These are phyloP conservation scores for Drosophila bifasciata DNA, from an alignment of 1,140 invertebrate genomes.

Conservation along the genomic window DNA sequence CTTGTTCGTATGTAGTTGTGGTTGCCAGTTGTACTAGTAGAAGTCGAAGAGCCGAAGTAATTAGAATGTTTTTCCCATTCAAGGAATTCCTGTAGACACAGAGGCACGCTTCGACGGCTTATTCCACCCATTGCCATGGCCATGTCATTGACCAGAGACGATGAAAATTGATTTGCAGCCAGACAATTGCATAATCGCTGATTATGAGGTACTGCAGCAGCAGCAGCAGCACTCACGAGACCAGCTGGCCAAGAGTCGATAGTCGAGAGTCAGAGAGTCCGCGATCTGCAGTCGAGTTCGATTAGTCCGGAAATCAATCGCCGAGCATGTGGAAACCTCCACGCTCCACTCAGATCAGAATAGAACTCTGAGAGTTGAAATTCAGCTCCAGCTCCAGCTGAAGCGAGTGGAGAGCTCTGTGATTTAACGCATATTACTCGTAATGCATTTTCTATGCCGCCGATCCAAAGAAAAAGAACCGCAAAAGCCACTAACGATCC, in stretches of 20 bases:
- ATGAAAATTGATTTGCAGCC: conserved; percentile 69
- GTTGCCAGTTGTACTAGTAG: too few relatives aligned
- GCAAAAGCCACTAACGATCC: conserved; percentile 68
- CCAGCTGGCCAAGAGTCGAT: not conserved
- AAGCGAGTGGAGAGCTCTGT: conserved; percentile 36
- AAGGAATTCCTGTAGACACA: conserved; percentile 10
- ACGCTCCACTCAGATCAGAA: too few relatives aligned
- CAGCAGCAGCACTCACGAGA: conserved; percentile 24
- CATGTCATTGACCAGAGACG: conserved; percentile 45
- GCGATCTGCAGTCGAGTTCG: conserved; percentile 41
- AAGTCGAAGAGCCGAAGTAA: conserved; percentile 9
- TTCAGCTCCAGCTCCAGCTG: too few relatives aligned
- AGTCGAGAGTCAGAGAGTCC: not conserved
- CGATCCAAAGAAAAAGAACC: conserved; percentile 46
- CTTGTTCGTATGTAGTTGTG: not conserved
- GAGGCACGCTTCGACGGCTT: conserved; percentile 30
- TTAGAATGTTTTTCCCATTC: conserved; percentile 38
- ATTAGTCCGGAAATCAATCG: conserved; percentile 64
- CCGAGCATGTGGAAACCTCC: conserved; percentile 30
- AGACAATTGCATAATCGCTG: conserved; percentile 72
- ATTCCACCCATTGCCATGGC: conserved; percentile 19
- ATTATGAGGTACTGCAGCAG: conserved; percentile 27
- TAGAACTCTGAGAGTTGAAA: too few relatives aligned
- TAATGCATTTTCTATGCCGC: conserved; percentile 76
- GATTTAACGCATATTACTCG: conserved; percentile 76